phyloP scores from a whole-genome alignment of 2,797 vertebrate genomes.

The Anas bernieri region DNA sequence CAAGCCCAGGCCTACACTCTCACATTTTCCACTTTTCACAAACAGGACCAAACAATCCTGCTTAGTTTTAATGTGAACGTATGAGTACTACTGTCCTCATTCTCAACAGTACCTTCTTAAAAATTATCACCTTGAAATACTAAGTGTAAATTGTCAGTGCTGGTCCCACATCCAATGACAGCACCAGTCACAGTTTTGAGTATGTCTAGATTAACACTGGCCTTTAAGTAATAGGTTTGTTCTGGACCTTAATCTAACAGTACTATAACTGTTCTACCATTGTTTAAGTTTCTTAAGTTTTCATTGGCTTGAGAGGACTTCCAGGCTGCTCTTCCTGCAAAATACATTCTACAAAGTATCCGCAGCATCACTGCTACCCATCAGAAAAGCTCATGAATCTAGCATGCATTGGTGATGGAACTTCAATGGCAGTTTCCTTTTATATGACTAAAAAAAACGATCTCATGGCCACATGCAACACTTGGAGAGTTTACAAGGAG shows the following conservation, averaged over 20 bases:
- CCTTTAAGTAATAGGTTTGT: background rate
- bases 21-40: background rate
- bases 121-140: background rate
- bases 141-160: background rate
- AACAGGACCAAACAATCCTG: background rate
- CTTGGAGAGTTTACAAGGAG: background rate
- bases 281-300: background rate
- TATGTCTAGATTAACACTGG: background rate
- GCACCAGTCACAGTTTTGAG: background rate
- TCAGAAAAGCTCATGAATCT: fast-evolving
- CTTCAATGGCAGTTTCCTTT: background rate
- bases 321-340: background rate
- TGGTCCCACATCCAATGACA: background rate
- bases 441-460: background rate
- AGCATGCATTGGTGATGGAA: background rate
- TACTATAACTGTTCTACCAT: background rate
- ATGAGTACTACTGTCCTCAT: background rate
- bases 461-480: background rate
- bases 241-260: background rate
- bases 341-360: background rate
- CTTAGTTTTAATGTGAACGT: background rate
- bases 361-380: background rate
- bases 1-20: background rate
- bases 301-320: background rate
- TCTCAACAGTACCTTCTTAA: background rate